phyloP scores from a whole-genome alignment of 1,140 invertebrate species.

The Achatina immaculata region DNA sequence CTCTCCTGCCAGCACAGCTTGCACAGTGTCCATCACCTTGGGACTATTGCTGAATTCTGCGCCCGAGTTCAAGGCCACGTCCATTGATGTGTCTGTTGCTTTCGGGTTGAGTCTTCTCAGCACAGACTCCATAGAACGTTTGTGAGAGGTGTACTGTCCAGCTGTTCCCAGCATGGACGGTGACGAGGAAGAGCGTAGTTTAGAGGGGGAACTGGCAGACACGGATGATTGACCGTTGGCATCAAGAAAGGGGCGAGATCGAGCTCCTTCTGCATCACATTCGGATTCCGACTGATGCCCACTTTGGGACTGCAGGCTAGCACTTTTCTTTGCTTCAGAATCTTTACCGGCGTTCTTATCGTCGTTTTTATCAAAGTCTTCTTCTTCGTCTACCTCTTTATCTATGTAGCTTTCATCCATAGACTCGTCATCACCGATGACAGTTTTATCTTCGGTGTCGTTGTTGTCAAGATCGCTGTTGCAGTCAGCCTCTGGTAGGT shows the following conservation, averaged over 20 bases:
- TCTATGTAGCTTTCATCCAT: neutral
- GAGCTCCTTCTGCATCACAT: neutral
- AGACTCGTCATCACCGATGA: neutral
- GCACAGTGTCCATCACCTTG: constrained; percentile 53
- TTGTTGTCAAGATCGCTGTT: neutral
- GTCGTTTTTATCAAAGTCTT: neutral
- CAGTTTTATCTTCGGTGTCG: neutral
- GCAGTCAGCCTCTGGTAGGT: neutral
- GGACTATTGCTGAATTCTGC: constrained; percentile 11
- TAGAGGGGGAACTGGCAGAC: neutral
- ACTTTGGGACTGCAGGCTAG: neutral
- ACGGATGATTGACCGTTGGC: neutral
- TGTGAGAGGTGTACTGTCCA: constrained; percentile 39
- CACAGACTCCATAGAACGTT: constrained; percentile 75
- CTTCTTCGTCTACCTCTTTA: neutral
- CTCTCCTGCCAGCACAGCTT: constrained; percentile 60
- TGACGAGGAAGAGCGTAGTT: neutral
- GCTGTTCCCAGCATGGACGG: neutral
- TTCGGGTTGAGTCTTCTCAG: constrained; percentile 56
- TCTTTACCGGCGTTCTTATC: neutral
- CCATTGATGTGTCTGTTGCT: constrained; percentile 35
- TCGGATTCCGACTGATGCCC: neutral
- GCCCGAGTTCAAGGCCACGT: constrained; percentile 34
- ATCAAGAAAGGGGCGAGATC: neutral
- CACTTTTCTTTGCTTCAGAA: neutral